A percentile compares a stretch with the other conserved stretches of the same genome.
These are phyloP conservation scores for Chelonus formosanus DNA, from an alignment of 2,888 invertebrate species.

Conservation along the genomic window DNA sequence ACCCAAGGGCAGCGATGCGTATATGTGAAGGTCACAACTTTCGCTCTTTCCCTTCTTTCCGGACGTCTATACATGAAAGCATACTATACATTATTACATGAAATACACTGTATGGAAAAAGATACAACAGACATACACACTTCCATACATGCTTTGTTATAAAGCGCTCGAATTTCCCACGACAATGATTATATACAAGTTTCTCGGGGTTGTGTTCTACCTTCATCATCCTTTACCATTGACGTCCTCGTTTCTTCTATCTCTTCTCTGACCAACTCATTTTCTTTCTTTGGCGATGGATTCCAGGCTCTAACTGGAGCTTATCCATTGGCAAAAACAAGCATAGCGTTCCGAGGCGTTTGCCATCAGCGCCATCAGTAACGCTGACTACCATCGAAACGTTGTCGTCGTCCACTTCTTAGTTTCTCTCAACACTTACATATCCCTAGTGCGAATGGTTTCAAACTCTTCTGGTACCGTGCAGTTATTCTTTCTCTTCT, in stretches of 20 bases:
- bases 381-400: constrained; percentile 29
- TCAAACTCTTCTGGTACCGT: constrained; percentile 1
- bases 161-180: constrained; percentile 41
- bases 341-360: constrained; percentile 43
- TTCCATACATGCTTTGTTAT: constrained; percentile 5
- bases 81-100: constrained; percentile 1
- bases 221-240: constrained; percentile 26
- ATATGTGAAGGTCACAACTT: constrained; percentile 49
- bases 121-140: constrained; percentile 25
- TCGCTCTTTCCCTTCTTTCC: constrained; percentile 15
- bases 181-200: constrained; percentile 37
- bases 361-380: constrained; percentile 44
- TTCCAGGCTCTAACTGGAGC: constrained; percentile 17
- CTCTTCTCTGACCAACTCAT: constrained; percentile 18
- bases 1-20: constrained; percentile 58
- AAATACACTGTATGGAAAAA: background rate
- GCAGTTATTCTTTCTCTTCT: constrained; percentile 26
- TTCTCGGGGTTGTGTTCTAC: constrained; percentile 28
- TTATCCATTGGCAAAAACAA: constrained; percentile 35
- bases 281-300: constrained; percentile 13
- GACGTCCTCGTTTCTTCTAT: constrained; percentile 21
- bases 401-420: constrained; percentile 2
- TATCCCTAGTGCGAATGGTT: constrained; percentile 33
- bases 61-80: constrained; percentile 22
- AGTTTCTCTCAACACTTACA: constrained; percentile 7